phyloP scores from a whole-genome alignment of 2,797 vertebrate genomes.

The Macroramphosus scolopax region DNA sequence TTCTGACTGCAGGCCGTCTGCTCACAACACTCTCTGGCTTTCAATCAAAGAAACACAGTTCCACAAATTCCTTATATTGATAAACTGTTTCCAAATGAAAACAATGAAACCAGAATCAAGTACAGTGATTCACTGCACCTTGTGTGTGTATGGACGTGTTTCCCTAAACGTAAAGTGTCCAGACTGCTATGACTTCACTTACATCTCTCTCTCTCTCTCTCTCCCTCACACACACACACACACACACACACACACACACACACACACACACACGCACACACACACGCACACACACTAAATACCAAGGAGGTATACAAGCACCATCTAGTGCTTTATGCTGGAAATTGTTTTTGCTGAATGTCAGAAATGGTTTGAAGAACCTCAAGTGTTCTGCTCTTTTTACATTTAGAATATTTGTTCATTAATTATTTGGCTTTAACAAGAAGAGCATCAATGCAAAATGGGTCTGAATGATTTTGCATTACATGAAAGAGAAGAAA shows the following conservation, averaged over 20 bases:
- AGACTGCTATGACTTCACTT: constrained; percentile 29
- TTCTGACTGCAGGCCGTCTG: constrained; percentile 34
- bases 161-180: no score
- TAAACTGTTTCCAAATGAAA: constrained; percentile 69
- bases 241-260: constrained; percentile 19
- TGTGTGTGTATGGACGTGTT: constrained; percentile 31
- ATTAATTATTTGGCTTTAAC: not conserved
- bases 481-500: not conserved
- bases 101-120: constrained; percentile 63
- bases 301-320: constrained; percentile 86
- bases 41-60: constrained; percentile 56
- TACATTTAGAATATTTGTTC: not conserved
- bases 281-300: constrained; percentile 19
- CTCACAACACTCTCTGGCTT: constrained; percentile 47
- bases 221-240: constrained; percentile 6
- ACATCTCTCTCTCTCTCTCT: constrained; percentile 6
- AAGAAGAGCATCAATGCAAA: not conserved
- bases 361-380: constrained; percentile 16
- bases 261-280: constrained; percentile 24
- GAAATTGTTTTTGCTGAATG: constrained; percentile 84
- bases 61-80: constrained; percentile 45
- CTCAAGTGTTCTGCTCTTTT: not conserved
- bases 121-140: constrained; percentile 54
- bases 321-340: constrained; percentile 91
- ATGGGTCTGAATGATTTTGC: not conserved